Percentiles rank a stretch among this genome's conserved stretches.
phyloP scores from a whole-genome alignment of 1,140 invertebrate species.

The Drosophila lini region DNA sequence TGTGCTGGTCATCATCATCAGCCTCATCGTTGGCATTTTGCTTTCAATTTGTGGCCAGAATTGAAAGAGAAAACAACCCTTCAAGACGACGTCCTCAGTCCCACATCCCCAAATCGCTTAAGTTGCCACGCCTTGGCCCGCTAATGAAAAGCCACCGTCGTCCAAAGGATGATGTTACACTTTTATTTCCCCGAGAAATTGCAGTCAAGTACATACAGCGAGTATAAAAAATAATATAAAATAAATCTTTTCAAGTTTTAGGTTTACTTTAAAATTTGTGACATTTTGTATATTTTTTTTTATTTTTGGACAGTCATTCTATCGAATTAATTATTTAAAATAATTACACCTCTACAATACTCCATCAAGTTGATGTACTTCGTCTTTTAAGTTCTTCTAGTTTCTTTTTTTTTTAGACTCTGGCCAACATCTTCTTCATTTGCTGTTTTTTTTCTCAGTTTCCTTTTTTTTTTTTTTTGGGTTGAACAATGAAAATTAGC shows the following conservation, averaged over 20 bases:
- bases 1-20: conserved; percentile 53
- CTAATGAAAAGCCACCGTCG: conserved; percentile 55
- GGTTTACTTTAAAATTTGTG: neutral
- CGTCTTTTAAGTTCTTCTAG: neutral
- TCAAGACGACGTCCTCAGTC: conserved; percentile 22
- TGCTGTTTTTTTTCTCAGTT: conserved; percentile 10
- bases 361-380: neutral
- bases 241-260: neutral
- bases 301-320: too few species aligned
- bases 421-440: conserved; percentile 1
- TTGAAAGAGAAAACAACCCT: conserved; percentile 51
- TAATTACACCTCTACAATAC: neutral
- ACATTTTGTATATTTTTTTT: too few species aligned
- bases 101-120: conserved; percentile 25
- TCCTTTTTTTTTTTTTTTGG: conserved; percentile 13
- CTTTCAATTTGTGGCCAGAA: conserved; percentile 66
- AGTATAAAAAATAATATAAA: neutral
- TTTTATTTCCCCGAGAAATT: neutral
- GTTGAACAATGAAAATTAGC: conserved; percentile 74
- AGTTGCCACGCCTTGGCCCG: conserved; percentile 40
- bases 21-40: conserved; percentile 55
- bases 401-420: neutral
- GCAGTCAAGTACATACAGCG: too few species aligned
- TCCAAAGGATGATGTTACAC: conserved; percentile 22
- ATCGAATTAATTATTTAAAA: neutral